These are phyloP conservation scores for Lepisosteus osseus DNA, from an alignment of 2,113 vertebrate genomes.

Conservation along the genomic window DNA sequence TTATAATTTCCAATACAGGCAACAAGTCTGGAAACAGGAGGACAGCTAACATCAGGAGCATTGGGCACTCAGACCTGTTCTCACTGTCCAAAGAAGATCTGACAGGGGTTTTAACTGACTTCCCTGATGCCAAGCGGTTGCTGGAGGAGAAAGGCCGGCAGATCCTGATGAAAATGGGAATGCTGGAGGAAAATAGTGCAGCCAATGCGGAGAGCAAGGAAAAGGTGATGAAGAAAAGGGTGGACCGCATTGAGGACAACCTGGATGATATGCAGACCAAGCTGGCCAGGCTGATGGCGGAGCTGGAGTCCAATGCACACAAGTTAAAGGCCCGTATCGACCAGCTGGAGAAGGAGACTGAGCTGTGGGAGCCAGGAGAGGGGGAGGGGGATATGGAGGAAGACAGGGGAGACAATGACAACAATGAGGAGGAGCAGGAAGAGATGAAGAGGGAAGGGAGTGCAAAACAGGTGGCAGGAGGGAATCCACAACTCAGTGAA, in stretches of 20 bases:
- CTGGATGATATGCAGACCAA: constrained; percentile 77
- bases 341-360: constrained; percentile 66
- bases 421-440: constrained; percentile 23
- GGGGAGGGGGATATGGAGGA: constrained; percentile 16
- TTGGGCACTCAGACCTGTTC: constrained; percentile 88
- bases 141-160: constrained; percentile 87
- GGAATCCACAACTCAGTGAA: constrained; percentile 25
- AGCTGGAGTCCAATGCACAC: constrained; percentile 73
- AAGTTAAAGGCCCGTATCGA: constrained; percentile 72
- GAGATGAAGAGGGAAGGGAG: not conserved
- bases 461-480: constrained; percentile 32
- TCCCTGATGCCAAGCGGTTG: constrained; percentile 72
- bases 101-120: constrained; percentile 75
- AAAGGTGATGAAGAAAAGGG: constrained; percentile 54
- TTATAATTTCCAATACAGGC: constrained; percentile 55
- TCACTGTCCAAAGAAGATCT: constrained; percentile 89
- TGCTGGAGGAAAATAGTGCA: constrained; percentile 57
- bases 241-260: constrained; percentile 57
- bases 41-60: constrained; percentile 89
- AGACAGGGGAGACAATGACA: not conserved
- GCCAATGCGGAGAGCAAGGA: constrained; percentile 41
- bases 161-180: constrained; percentile 84
- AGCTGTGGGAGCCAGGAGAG: constrained; percentile 32
- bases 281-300: constrained; percentile 79
- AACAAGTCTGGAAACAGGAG: constrained; percentile 86